Evolutionary conservation across 2,113 vertebrate genomes (phyloP).

Genomic region (Petromus typicus): DNA sequence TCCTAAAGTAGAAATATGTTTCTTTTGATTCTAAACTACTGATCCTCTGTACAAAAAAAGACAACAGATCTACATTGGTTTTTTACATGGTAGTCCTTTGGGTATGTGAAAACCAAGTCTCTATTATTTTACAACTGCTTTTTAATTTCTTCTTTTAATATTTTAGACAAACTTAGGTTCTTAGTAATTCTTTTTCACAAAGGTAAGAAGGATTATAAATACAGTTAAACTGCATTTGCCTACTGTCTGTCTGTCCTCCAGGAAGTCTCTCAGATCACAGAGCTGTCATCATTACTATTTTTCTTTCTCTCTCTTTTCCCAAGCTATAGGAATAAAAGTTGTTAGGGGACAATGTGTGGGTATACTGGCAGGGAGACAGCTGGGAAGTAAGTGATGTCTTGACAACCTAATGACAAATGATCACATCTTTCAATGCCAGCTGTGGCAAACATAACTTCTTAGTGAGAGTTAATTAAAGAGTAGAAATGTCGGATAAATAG

Average conservation of each 20-base stretch:
- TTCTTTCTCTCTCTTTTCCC: background rate
- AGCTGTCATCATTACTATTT: background rate
- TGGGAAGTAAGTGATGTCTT: background rate
- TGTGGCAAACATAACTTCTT: conserved; percentile 13
- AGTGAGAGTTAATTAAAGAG: conserved; percentile 52
- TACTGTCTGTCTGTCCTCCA: background rate
- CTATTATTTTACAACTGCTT: background rate
- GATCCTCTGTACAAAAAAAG: conserved; percentile 17
- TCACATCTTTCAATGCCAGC: background rate
- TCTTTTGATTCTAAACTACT: background rate
- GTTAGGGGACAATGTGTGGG: background rate
- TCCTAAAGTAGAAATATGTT: conserved; percentile 13
- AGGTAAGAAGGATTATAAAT: conserved; percentile 21
- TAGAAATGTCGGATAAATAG: background rate
- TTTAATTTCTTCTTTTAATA: conserved; percentile 47
- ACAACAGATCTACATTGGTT: background rate
- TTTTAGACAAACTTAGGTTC: conserved; percentile 28
- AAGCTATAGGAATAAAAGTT: background rate
- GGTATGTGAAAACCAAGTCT: conserved; percentile 37
- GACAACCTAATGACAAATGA: background rate
- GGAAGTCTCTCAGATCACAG: conserved; percentile 7
- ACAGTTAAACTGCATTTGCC: background rate
- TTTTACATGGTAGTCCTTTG: background rate
- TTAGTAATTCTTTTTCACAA: conserved; percentile 17
- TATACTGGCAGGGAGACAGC: background rate